Percentiles rank a stretch among this genome's conserved stretches.
Evolutionary conservation across 2,888 invertebrate species (phyloP).

Genomic region (Scaptomyza caliginosa): DNA sequence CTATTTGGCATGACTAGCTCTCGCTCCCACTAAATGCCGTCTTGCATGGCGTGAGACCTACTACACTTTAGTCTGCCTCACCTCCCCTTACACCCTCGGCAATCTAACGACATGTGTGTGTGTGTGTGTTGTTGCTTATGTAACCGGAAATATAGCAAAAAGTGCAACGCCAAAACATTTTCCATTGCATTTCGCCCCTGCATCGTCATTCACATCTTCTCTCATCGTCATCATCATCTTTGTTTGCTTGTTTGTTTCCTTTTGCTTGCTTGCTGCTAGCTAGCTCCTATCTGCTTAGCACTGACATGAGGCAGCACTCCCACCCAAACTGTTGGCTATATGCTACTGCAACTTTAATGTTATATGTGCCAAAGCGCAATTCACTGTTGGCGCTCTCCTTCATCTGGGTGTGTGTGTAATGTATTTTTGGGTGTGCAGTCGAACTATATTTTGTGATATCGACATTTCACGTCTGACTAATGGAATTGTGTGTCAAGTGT

Average conservation of each 20-base stretch:
- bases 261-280: background rate
- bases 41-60: too few species aligned
- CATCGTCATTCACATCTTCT: constrained; percentile 11
- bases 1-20: too few species aligned
- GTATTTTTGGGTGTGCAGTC: constrained; percentile 8
- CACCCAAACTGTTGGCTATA: background rate
- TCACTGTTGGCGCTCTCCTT: constrained; percentile 30
- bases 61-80: too few species aligned
- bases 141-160: constrained; percentile 79
- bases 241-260: constrained; percentile 2
- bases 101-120: constrained; percentile 20
- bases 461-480: constrained; percentile 73
- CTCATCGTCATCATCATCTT: constrained; percentile 2
- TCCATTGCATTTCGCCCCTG: constrained; percentile 66
- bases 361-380: constrained; percentile 68
- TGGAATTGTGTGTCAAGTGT: constrained; percentile 80
- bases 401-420: background rate
- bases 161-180: constrained; percentile 79
- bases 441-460: constrained; percentile 71
- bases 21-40: too few species aligned
- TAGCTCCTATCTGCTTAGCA: constrained; percentile 39
- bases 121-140: constrained; percentile 66
- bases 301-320: constrained; percentile 8
- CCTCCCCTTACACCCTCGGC: background rate
- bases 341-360: constrained; percentile 72